phyloP scores from a whole-genome alignment of 1,140 invertebrate genomes.

The Hypothenemus hampei region DNA sequence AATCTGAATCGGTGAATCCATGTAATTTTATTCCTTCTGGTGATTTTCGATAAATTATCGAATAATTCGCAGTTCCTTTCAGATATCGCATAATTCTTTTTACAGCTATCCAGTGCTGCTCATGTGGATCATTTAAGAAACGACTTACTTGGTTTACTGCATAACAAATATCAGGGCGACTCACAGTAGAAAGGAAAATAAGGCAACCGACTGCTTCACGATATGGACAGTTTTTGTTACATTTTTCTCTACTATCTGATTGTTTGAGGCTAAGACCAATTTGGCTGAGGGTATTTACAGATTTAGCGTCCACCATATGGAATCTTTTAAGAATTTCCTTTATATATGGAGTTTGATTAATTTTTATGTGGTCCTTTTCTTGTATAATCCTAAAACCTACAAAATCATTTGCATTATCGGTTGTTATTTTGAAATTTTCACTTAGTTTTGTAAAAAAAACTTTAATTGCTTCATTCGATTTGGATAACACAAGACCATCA shows the following conservation, averaged over 20 bases:
- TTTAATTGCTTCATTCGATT: neutral
- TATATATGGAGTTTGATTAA: neutral
- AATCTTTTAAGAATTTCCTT: neutral
- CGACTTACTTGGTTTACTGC: slow-evolving; percentile 37
- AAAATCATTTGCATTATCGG: neutral
- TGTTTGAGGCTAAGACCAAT: neutral
- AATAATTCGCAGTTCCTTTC: slow-evolving; percentile 18
- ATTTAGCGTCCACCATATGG: neutral
- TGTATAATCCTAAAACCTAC: neutral
- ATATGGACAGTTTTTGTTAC: slow-evolving; percentile 15
- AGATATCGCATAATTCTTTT: slow-evolving; percentile 46
- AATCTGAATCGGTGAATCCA: slow-evolving; percentile 43
- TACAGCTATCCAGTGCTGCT: slow-evolving; percentile 37
- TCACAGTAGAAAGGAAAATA: slow-evolving; percentile 41
- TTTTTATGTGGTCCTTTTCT: neutral
- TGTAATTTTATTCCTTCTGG: too few species aligned
- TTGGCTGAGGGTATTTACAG: neutral
- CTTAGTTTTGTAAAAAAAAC: neutral
- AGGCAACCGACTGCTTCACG: slow-evolving; percentile 42
- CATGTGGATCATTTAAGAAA: slow-evolving; percentile 32
- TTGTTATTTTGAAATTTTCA: neutral
- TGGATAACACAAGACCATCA: neutral
- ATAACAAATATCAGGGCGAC: slow-evolving; percentile 45
- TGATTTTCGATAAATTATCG: neutral
- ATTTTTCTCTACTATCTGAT: neutral